Conservation (phyloP, 2,797 vertebrate species). For the Tapera naevia region DNA sequence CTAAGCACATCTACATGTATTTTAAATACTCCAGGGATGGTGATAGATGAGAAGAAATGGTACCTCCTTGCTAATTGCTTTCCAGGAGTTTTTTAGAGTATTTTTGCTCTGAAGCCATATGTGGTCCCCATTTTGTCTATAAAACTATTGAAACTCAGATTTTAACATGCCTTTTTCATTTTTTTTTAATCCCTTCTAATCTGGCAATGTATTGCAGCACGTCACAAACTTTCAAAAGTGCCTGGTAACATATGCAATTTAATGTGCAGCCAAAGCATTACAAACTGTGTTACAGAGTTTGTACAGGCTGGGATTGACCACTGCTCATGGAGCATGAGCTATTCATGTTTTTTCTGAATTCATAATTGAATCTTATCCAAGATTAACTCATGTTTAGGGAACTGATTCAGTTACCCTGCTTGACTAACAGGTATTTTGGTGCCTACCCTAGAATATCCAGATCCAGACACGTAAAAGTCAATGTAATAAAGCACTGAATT, state of each 20-base stretch:
- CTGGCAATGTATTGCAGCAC: neutral
- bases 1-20: no score
- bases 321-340: neutral
- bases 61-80: neutral
- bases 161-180: neutral
- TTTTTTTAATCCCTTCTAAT: accelerated
- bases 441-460: neutral
- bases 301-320: neutral
- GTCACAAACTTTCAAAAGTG: neutral
- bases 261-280: neutral
- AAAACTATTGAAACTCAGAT: neutral
- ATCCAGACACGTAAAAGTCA: neutral
- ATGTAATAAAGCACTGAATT: neutral
- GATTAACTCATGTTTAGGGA: neutral
- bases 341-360: neutral
- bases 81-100: neutral
- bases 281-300: neutral
- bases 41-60: neutral
- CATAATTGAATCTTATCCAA: neutral
- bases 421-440: neutral
- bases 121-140: neutral
- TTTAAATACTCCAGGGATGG: no score
- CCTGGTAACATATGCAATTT: neutral
- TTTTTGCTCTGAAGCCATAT: neutral
- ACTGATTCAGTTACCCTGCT: neutral